Evolutionary conservation across 2,797 vertebrate genomes (phyloP).

Genomic region (Tapirus indicus): DNA sequence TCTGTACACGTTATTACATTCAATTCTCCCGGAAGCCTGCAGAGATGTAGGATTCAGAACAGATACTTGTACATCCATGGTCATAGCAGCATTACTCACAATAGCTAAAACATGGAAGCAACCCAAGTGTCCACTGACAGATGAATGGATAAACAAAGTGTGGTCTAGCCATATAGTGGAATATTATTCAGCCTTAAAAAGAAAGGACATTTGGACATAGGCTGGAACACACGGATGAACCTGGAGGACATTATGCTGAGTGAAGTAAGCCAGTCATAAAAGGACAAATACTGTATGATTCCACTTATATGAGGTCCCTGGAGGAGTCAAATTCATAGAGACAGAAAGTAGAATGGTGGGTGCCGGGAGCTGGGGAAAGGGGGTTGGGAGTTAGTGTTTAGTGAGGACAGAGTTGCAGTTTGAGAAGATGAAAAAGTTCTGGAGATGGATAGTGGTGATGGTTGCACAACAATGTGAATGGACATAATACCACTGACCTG

Average conservation of each 20-base stretch:
- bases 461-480: fast-evolving
- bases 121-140: fast-evolving
- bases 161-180: neutral
- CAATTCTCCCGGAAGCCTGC: neutral
- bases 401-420: neutral
- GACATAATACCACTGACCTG: neutral
- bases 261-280: neutral
- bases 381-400: neutral
- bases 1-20: fast-evolving
- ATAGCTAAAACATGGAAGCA: neutral
- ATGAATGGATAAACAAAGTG: no score
- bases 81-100: fast-evolving
- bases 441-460: neutral
- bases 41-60: neutral
- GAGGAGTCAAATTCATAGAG: neutral
- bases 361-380: neutral
- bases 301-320: neutral
- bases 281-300: neutral
- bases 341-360: neutral
- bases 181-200: neutral
- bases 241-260: neutral
- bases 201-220: neutral
- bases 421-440: neutral
- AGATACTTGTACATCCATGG: fast-evolving
- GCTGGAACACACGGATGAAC: fast-evolving